phyloP scores from a whole-genome alignment of 2,888 invertebrate genomes.

The Allygus modestus region DNA sequence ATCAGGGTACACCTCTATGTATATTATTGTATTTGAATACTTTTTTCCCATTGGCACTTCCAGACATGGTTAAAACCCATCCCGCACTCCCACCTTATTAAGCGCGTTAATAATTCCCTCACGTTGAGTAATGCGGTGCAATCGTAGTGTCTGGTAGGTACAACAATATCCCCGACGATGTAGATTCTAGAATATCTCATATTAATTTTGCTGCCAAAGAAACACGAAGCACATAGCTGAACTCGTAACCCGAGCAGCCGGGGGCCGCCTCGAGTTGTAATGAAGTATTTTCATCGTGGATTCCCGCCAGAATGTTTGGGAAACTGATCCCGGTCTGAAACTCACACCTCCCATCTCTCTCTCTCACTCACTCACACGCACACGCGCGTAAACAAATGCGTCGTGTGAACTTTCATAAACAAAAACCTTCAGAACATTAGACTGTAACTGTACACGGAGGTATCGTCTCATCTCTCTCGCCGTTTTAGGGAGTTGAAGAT shows the following conservation, averaged over 20 bases:
- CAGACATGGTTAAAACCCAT: too few relatives aligned
- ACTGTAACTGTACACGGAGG: constrained; percentile 9
- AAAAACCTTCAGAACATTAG: constrained; percentile 34
- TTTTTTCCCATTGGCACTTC: too few relatives aligned
- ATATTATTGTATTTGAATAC: too few relatives aligned
- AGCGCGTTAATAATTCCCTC: too few relatives aligned
- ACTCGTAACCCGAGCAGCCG: constrained; percentile 14
- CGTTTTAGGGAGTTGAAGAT: not conserved
- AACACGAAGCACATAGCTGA: not conserved
- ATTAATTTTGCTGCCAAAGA: constrained; percentile 15
- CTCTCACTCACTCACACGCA: constrained; percentile 18
- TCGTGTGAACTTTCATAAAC: constrained; percentile 42
- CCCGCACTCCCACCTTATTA: too few relatives aligned
- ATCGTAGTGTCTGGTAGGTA: too few relatives aligned
- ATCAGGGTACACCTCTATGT: too few relatives aligned
- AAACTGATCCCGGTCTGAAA: constrained; percentile 32
- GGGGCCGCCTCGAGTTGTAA: constrained; percentile 31
- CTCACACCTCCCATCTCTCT: constrained; percentile 31
- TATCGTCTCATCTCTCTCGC: not conserved
- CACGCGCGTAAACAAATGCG: constrained; percentile 45
- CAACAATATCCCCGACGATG: too few relatives aligned
- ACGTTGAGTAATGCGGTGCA: too few relatives aligned
- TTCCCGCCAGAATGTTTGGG: constrained; percentile 52
- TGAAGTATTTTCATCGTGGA: constrained; percentile 59
- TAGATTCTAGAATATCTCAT: not conserved